Conservation (phyloP, 2,888 invertebrate genomes). For the Callimorpha dominula region DNA sequence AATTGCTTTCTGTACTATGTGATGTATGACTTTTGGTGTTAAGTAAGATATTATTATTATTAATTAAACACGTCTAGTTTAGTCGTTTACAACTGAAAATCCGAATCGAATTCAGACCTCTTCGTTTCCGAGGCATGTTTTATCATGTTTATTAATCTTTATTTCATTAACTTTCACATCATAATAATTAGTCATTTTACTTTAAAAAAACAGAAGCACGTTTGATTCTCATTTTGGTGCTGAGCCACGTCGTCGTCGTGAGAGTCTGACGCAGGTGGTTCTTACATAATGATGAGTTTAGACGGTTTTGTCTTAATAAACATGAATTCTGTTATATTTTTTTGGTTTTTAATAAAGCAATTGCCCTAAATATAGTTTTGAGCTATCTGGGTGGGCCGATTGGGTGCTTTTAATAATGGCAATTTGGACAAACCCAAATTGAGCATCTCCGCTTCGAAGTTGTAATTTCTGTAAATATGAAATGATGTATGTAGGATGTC, state of each 20-base stretch:
- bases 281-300: conserved; percentile 44
- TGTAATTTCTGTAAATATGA: conserved; percentile 57
- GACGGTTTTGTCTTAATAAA: conserved; percentile 52
- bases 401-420: conserved; percentile 68
- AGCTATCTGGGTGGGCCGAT: conserved; percentile 65
- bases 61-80: too few species aligned
- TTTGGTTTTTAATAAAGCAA: conserved; percentile 56
- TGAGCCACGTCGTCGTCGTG: not conserved
- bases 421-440: conserved; percentile 67
- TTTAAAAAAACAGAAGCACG: conserved; percentile 18
- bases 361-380: conserved; percentile 54
- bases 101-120: too few species aligned
- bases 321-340: conserved; percentile 38
- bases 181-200: conserved; percentile 4
- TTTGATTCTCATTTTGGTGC: conserved; percentile 29
- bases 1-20: too few species aligned
- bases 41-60: too few species aligned
- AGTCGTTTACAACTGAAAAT: too few species aligned
- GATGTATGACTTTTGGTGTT: too few species aligned
- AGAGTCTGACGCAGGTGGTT: conserved; percentile 40
- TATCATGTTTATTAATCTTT: not conserved
- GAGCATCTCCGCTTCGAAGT: conserved; percentile 60
- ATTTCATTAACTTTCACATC: not conserved
- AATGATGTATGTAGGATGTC: conserved; percentile 24
- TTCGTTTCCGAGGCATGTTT: not conserved